Evolutionary conservation across 2,888 invertebrate genomes (phyloP).

Genomic region (Drosophila siamana): DNA sequence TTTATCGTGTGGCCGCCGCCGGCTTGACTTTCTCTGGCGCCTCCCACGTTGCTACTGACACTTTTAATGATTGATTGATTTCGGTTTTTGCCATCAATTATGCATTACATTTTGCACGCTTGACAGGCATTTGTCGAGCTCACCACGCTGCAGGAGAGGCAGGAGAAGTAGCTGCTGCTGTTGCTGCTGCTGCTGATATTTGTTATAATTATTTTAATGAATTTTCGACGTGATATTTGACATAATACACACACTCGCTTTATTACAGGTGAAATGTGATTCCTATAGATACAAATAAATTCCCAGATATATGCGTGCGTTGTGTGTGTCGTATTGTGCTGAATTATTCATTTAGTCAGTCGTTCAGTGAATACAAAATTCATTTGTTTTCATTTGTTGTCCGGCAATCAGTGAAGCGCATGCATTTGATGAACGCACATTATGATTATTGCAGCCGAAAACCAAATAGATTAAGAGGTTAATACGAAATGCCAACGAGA

Average conservation of each 20-base stretch:
- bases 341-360: slow-evolving; percentile 58
- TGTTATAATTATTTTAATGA: slow-evolving; percentile 76
- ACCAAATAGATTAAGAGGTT: slow-evolving; percentile 43
- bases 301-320: neutral
- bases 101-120: slow-evolving; percentile 76
- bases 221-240: slow-evolving; percentile 62
- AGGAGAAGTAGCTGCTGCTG: neutral
- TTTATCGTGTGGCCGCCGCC: slow-evolving; percentile 22
- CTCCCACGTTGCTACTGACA: slow-evolving; percentile 55
- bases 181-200: slow-evolving; percentile 22
- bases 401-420: slow-evolving; percentile 12
- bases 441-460: slow-evolving; percentile 34
- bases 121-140: slow-evolving; percentile 60
- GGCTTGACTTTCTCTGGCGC: neutral
- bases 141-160: neutral
- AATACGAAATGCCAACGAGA: slow-evolving; percentile 18
- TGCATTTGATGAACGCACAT: slow-evolving; percentile 9
- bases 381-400: slow-evolving; percentile 66
- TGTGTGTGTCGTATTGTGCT: slow-evolving; percentile 26
- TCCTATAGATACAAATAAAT: neutral
- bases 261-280: slow-evolving; percentile 47
- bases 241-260: slow-evolving; percentile 20
- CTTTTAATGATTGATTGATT: slow-evolving; percentile 81
- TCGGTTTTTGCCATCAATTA: slow-evolving; percentile 73
- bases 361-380: slow-evolving; percentile 37